Base-by-base conservation (phyloP, 2,888 invertebrate species). In the Noctuana brunneofusca region DNA sequence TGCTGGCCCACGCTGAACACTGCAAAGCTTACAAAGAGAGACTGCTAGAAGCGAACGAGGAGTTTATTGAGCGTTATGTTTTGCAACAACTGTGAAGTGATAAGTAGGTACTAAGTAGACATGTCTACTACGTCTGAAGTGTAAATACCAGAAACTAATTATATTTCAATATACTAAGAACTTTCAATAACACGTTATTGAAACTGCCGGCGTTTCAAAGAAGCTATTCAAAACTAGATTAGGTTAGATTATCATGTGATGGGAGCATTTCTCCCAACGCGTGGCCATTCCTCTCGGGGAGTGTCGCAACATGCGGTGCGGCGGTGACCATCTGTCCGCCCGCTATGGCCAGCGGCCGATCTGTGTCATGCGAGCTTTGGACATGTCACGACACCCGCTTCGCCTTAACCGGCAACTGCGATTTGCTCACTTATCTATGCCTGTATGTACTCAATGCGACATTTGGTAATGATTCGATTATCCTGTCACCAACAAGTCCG, bases 11-110 rank as follows among this genome's bases (percentile, higher is more conserved):
- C 54, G 77, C 81, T 0, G 54, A 64, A 1, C 64, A 66, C 8
- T 70, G 74, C 54, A 24, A 50, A 0, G 43, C 30, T 2, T 86
- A 80, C 58, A 73, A 70, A 18, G 64, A 73, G n/a, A 72, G 81
- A 35, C 74, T 75, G 64, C 16, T 86, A 24, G 79, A 83, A 52
- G 68, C 81, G 1, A 71, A 69, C 9, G 84, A 86, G 58, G 86
- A 87, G 68, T 84, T 83, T n/a, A 67, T 83, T 0, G 80, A 84
- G 58, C 72, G 76, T 64, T 86, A 79, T 48, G 62, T 81, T 38
- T 46, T 64, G 22, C 60, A 59, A 4, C 50, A 48, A 22, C 24
- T 24, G 14, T 50, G 2, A n/a, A n/a, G 12, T 22, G n/a, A n/a
- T n/a, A n/a, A n/a, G n/a, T n/a, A n/a, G n/a, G n/a, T n/a, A n/a